Evolutionary conservation across 2,113 vertebrate species (phyloP).

Genomic region (Anolis carolinensis): DNA sequence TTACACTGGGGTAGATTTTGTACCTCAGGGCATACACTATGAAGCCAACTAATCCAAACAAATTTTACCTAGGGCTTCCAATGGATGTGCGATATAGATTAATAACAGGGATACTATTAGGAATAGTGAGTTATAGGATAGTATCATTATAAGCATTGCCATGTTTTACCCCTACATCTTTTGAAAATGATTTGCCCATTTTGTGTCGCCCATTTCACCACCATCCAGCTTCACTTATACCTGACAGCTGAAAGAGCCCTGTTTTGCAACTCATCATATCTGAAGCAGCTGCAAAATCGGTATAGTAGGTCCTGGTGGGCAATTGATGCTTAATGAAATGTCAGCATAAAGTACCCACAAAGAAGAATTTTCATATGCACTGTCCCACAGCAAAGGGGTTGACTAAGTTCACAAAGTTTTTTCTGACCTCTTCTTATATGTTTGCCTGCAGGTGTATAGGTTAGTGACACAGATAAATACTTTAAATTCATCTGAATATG

Average conservation of each 20-base stretch:
- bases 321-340: neutral
- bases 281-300: slow-evolving; percentile 15
- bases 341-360: slow-evolving; percentile 22
- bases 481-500: slow-evolving; percentile 57
- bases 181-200: neutral
- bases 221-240: neutral
- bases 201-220: neutral
- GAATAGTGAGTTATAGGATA: neutral
- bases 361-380: neutral
- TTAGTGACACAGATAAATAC: neutral
- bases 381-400: neutral
- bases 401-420: neutral
- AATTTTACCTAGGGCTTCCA: neutral
- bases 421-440: neutral
- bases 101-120: neutral
- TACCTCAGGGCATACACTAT: neutral
- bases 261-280: slow-evolving; percentile 3
- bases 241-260: neutral
- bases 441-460: slow-evolving; percentile 7
- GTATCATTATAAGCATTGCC: neutral
- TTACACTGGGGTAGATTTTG: neutral
- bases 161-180: neutral
- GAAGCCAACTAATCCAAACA: neutral
- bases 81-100: neutral
- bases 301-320: slow-evolving; percentile 18